These are phyloP conservation scores for Zaprionus capensis DNA, from an alignment of 1,140 invertebrate species.

Conservation along the genomic window DNA sequence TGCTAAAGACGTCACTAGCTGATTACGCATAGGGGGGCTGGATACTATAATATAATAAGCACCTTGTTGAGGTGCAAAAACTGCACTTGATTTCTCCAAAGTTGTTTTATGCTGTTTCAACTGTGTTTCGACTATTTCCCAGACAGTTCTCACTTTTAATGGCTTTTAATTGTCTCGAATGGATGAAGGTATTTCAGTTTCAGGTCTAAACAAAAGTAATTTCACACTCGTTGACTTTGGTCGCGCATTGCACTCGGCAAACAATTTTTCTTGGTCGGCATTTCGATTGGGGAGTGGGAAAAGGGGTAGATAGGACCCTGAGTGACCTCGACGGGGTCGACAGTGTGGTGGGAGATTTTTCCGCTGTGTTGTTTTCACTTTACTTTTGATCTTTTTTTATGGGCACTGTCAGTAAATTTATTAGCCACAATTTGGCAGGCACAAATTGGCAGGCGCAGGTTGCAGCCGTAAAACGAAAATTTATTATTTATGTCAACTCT, in stretches of 20 bases:
- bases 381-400: slow-evolving; percentile 38
- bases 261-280: slow-evolving; percentile 68
- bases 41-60: neutral
- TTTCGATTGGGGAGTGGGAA: neutral
- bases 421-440: slow-evolving; percentile 82
- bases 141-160: slow-evolving; percentile 62
- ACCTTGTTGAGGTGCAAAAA: neutral
- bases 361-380: slow-evolving; percentile 5
- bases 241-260: slow-evolving; percentile 45
- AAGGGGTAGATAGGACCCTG: neutral
- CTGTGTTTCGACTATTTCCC: slow-evolving; percentile 20
- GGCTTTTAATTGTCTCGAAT: slow-evolving; percentile 70
- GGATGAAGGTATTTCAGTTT: neutral
- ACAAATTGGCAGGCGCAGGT: slow-evolving; percentile 73
- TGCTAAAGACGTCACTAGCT: neutral
- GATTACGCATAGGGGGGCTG: neutral
- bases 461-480: slow-evolving; percentile 70
- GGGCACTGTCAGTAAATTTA: slow-evolving; percentile 72
- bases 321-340: neutral
- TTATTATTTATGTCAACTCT: slow-evolving; percentile 83
- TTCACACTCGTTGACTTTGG: slow-evolving; percentile 80
- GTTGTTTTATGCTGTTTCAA: neutral
- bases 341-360: neutral
- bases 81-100: neutral
- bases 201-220: slow-evolving; percentile 77